Percentiles rank a stretch among this genome's conserved stretches.
These are phyloP conservation scores for Oceanodroma leucorhoa DNA, from an alignment of 2,797 vertebrate genomes.

Conservation along the genomic window DNA sequence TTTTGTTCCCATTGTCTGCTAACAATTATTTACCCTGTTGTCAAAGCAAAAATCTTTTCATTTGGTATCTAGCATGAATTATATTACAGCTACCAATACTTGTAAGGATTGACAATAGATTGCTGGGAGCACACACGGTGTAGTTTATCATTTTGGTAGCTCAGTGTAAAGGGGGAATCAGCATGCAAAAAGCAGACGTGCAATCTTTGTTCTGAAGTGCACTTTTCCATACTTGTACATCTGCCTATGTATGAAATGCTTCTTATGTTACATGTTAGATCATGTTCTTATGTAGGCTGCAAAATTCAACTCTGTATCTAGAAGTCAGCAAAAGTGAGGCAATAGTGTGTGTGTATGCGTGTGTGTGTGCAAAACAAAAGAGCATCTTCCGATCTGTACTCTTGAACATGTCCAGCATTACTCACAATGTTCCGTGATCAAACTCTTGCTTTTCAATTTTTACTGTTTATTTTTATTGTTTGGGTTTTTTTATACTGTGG, in stretches of 20 bases:
- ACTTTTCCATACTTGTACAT: background rate
- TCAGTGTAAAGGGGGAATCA: background rate
- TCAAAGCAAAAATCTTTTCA: background rate
- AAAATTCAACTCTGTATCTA: background rate
- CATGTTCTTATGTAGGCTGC: background rate
- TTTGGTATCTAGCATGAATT: background rate
- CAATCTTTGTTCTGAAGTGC: background rate
- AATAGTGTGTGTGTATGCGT: accelerated
- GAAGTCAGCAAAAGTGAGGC: background rate
- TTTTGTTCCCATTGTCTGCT: background rate
- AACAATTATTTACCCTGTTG: background rate
- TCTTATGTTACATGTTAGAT: background rate
- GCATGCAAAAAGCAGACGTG: accelerated
- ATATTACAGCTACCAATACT: background rate
- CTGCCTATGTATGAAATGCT: background rate
- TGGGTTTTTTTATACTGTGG: accelerated
- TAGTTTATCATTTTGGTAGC: background rate
- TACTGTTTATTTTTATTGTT: background rate
- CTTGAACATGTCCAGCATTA: background rate
- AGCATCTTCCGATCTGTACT: background rate
- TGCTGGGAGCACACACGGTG: background rate
- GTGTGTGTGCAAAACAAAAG: background rate
- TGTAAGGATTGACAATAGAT: background rate
- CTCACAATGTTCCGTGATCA: background rate
- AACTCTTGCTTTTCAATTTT: background rate